phyloP scores from a whole-genome alignment of 2,888 invertebrate genomes.

The Mallateleia sp. region DNA sequence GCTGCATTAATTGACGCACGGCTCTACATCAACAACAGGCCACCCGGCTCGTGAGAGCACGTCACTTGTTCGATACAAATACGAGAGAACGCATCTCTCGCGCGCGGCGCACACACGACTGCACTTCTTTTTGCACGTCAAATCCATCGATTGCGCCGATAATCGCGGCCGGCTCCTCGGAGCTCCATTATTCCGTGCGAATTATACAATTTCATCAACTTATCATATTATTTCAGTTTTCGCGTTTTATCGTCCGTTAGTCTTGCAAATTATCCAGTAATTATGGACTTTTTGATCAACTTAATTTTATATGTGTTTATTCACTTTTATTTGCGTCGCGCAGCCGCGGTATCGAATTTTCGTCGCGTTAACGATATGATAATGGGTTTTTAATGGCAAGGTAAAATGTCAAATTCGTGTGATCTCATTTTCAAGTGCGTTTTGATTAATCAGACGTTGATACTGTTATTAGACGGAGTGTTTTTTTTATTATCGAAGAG shows the following conservation, averaged over 20 bases:
- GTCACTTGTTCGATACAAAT: conserved; percentile 86
- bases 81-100: conserved; percentile 28
- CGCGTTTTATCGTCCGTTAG: conserved; percentile 4
- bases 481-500: background rate
- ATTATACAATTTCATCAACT: conserved; percentile 12
- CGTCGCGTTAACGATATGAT: conserved; percentile 40
- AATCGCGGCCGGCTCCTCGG: background rate
- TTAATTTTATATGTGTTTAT: conserved; percentile 23
- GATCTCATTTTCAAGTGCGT: background rate
- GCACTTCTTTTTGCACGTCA: conserved; percentile 58
- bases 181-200: background rate
- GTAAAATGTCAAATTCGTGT: background rate
- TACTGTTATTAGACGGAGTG: background rate
- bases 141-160: conserved; percentile 53
- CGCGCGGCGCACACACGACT: background rate
- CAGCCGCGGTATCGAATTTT: conserved; percentile 9
- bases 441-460: background rate
- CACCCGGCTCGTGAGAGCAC: conserved; percentile 87
- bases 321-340: conserved; percentile 9
- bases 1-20: conserved; percentile 88
- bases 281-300: conserved; percentile 17
- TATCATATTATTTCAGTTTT: conserved; percentile 34
- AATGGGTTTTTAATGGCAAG: conserved; percentile 48
- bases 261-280: conserved; percentile 46
- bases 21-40: conserved; percentile 85